Percentiles rank a stretch among this genome's conserved stretches.
These are phyloP conservation scores for Drosophila persimilis DNA, from an alignment of 1,140 invertebrate genomes.

Conservation along the genomic window DNA sequence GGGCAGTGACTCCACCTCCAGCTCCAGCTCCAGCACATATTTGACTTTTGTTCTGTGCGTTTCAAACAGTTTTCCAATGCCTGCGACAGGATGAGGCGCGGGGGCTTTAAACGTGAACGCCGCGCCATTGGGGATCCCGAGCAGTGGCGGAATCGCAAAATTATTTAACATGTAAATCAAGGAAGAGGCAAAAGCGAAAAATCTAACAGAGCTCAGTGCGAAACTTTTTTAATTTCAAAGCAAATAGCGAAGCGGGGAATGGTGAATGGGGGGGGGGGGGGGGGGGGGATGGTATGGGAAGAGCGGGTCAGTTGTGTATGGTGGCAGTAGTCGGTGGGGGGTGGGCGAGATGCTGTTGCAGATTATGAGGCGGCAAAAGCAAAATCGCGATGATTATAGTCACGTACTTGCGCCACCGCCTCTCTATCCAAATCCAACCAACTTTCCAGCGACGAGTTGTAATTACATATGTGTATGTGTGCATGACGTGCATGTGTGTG, in stretches of 20 bases:
- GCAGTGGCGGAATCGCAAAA: conserved; percentile 44
- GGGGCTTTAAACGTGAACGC: no score
- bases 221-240: conserved; percentile 82
- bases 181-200: conserved; percentile 54
- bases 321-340: neutral
- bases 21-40: conserved; percentile 54
- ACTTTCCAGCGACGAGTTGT: conserved; percentile 36
- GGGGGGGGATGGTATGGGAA: neutral
- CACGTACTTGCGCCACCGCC: conserved; percentile 59
- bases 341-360: conserved; percentile 17
- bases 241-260: conserved; percentile 52
- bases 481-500: conserved; percentile 15
- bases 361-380: conserved; percentile 57
- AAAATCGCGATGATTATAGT: conserved; percentile 73
- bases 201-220: conserved; percentile 66
- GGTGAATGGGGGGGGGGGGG: neutral
- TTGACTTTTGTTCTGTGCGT: conserved; percentile 69
- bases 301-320: conserved; percentile 29
- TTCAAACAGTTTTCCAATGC: conserved; percentile 61
- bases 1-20: neutral
- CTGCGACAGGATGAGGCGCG: conserved; percentile 12
- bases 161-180: conserved; percentile 81
- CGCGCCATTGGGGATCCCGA: neutral
- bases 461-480: conserved; percentile 51
- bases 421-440: no score